A percentile compares a stretch with the other conserved stretches of the same genome.
Conservation (phyloP, 2,888 invertebrate species). For the Digitonthophagus gazella region DNA sequence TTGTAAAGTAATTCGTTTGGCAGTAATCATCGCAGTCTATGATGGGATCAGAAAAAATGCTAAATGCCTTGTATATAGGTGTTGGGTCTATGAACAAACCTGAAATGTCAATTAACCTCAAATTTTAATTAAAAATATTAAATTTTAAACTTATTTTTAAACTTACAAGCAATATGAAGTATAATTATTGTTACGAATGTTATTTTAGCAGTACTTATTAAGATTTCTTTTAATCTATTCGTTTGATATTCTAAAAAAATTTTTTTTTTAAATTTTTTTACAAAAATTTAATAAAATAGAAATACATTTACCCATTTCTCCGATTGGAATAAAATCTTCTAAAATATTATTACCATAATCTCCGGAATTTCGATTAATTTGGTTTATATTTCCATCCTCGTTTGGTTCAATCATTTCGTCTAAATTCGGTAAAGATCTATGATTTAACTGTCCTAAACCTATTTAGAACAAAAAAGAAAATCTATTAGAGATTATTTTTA, state of each 20-base stretch:
- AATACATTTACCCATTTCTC: background rate
- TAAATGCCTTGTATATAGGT: slow-evolving; percentile 12
- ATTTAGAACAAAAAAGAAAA: too few relatives aligned
- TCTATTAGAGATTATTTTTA: background rate
- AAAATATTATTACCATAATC: background rate
- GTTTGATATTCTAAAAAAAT: background rate
- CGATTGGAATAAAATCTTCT: background rate
- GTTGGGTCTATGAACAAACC: slow-evolving; percentile 24
- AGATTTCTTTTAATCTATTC: background rate
- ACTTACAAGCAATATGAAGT: background rate
- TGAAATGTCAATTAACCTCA: background rate
- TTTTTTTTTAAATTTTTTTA: too few relatives aligned
- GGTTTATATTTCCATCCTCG: background rate
- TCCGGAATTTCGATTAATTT: background rate
- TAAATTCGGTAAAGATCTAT: background rate
- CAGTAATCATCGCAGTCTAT: slow-evolving; percentile 2
- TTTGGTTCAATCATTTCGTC: background rate
- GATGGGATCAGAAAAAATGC: background rate
- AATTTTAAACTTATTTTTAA: background rate
- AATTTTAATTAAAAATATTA: background rate
- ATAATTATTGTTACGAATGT: background rate
- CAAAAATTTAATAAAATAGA: too few relatives aligned
- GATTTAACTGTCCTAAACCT: background rate
- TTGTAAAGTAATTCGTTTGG: slow-evolving; percentile 8
- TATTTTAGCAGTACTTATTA: background rate